Evolutionary conservation across 2,888 invertebrate species (phyloP), one percentile per base, ranked within the genome.

Genomic region (Hydrotaea cyrtoneurina): DNA sequence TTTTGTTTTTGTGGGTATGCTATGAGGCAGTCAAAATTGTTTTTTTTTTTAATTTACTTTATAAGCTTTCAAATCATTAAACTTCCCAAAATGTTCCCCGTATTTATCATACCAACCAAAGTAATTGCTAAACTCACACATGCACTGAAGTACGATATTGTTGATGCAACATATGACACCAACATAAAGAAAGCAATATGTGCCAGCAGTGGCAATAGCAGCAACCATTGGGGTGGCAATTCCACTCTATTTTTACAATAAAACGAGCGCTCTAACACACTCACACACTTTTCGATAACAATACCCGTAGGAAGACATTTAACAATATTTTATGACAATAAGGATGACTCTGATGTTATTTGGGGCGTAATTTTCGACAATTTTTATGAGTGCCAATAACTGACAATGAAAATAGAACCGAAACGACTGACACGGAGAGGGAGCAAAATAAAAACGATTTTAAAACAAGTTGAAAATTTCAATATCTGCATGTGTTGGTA

Each of bases 311-410:
- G 36, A 69, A 80, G 55, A 17, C 50, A 69, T 77, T 79, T 77
- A 79, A 74, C 79, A 76, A 74, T 81, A 79, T 82, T 81, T 85
- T 82, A 82, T 78, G 84, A 82, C 84, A 79, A 74, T 79, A 76
- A 85, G 43, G 50, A 82, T 85, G 84, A 85, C 79, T 73, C 53
- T 81, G 57, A 76, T 73, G 79, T 82, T 69, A 19, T 19, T 66
- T 13, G 43, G 62, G 62, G 31, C 73, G 59, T 77, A 82, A 82
- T 85, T 79, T 82, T 79, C 81, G 76, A 75, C 75, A 81, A 84
- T 79, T 82, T 85, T 81, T 85, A 85, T 79, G 79, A 79, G 81
- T 76, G 26, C 53, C 81, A 81, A 85, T 85, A 85, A 79, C 76
- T 69, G 84, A 69, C 73, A 82, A 76, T 82, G 53, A 73, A 79